Conservation (phyloP, 2,888 invertebrate genomes). For the Pediacus dermestoides region DNA sequence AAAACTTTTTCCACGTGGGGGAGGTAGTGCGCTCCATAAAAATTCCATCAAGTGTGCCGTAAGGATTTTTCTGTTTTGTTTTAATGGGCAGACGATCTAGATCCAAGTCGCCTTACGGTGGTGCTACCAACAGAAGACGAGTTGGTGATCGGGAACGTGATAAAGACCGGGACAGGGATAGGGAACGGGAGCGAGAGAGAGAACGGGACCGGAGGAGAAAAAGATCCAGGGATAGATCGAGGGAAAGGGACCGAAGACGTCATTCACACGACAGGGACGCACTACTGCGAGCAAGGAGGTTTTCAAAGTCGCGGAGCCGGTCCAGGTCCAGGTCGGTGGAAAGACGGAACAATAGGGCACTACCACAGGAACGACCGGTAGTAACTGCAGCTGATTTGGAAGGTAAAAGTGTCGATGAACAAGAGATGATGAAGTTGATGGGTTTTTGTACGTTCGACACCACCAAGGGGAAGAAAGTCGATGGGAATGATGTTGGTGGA, state of each 20-base stretch:
- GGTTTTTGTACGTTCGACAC: conserved; percentile 95
- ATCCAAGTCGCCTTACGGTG: conserved; percentile 52
- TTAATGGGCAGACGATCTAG: conserved; percentile 55
- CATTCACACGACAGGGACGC: conserved; percentile 49
- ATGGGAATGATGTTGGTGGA: conserved; percentile 89
- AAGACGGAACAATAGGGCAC: conserved; percentile 34
- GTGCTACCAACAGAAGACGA: conserved; percentile 47
- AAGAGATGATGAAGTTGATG: conserved; percentile 95
- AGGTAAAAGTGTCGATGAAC: conserved; percentile 86
- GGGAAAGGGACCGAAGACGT: conserved; percentile 49
- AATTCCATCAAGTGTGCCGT: no score
- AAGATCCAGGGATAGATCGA: conserved; percentile 46
- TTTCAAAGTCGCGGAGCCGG: conserved; percentile 43
- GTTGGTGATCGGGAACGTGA: no score
- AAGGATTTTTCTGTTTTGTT: no score
- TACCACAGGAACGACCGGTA: conserved; percentile 58
- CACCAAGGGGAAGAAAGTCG: conserved; percentile 94
- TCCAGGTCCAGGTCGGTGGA: conserved; percentile 41
- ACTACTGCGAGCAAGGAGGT: conserved; percentile 46
- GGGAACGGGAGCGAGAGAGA: conserved; percentile 51
- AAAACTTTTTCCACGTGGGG: conserved; percentile 8
- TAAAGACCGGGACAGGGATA: conserved; percentile 52
- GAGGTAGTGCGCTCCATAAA: no score
- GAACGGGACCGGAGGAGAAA: conserved; percentile 49
- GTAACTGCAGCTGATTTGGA: conserved; percentile 81